Conservation (phyloP, 2,888 invertebrate genomes). For the Eurytoma adleriae region DNA sequence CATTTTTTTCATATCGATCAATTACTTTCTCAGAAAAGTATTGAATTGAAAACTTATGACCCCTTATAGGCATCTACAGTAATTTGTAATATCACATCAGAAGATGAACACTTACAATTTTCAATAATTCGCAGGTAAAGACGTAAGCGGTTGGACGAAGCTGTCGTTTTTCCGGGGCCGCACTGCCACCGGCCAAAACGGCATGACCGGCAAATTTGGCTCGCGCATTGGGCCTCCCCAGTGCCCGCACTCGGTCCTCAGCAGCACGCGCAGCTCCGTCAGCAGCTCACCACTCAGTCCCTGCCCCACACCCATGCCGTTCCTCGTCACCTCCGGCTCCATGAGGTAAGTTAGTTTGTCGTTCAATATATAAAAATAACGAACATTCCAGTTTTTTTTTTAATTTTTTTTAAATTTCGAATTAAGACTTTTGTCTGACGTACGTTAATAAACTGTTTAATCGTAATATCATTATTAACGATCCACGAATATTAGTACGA, state of each 20-base stretch:
- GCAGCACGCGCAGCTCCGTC: constrained; percentile 82
- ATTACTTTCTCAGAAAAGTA: too few species aligned
- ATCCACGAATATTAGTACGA: too few species aligned
- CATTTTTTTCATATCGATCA: too few species aligned
- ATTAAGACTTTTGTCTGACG: too few species aligned
- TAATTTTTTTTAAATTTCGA: too few species aligned
- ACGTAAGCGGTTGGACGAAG: constrained; percentile 67
- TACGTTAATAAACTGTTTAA: too few species aligned
- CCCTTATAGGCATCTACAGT: too few species aligned
- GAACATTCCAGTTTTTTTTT: too few species aligned
- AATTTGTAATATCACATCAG: too few species aligned
- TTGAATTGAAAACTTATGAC: too few species aligned
- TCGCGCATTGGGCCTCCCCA: constrained; percentile 79
- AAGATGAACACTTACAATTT: background rate
- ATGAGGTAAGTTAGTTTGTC: constrained; percentile 78
- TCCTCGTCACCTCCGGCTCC: constrained; percentile 84
- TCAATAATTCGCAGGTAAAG: constrained; percentile 34
- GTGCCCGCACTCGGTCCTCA: constrained; percentile 85
- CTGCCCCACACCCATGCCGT: constrained; percentile 87
- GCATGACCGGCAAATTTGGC: constrained; percentile 41
- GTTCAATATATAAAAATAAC: too few species aligned
- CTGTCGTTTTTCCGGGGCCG: constrained; percentile 67
- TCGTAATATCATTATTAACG: too few species aligned
- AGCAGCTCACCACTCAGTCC: constrained; percentile 83
- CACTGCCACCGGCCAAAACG: constrained; percentile 2